Conservation (phyloP, 2,888 invertebrate genomes). For the Lepidochitona cinerea region DNA sequence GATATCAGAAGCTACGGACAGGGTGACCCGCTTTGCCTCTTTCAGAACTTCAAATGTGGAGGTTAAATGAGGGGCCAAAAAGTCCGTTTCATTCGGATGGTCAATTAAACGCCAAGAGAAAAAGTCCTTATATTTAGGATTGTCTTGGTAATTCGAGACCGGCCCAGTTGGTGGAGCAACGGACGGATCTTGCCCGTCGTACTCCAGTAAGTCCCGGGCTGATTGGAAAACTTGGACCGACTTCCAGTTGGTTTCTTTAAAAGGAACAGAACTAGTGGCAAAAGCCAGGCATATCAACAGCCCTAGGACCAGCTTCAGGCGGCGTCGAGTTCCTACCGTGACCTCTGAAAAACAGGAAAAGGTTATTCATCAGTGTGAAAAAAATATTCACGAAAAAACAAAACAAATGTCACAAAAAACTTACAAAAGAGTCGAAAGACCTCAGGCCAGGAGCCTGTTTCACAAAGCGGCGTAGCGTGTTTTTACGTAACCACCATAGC, state of each 20-base stretch:
- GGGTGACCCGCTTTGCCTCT: constrained; percentile 29
- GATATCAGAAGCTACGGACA: constrained; percentile 17
- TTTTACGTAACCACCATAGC: too few relatives aligned
- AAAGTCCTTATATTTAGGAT: neutral
- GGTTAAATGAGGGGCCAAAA: constrained; percentile 14
- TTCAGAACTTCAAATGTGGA: constrained; percentile 21
- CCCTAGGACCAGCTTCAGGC: neutral
- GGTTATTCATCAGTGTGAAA: too few relatives aligned
- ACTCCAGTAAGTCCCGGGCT: neutral
- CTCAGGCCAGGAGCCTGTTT: too few relatives aligned
- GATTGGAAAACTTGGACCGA: neutral
- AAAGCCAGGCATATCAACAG: neutral
- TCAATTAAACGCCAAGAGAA: neutral
- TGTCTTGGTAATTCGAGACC: neutral
- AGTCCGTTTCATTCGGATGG: constrained; percentile 7
- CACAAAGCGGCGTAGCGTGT: too few relatives aligned
- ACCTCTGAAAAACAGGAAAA: constrained; percentile 3
- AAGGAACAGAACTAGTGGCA: neutral
- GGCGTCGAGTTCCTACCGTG: neutral
- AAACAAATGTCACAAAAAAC: too few relatives aligned
- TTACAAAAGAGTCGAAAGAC: too few relatives aligned
- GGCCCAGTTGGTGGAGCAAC: neutral
- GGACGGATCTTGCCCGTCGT: neutral
- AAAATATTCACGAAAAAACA: too few relatives aligned
- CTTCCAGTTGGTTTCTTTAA: neutral